Evolutionary conservation across 2,888 invertebrate genomes (phyloP).

Genomic region (Campaea margaritaria): DNA sequence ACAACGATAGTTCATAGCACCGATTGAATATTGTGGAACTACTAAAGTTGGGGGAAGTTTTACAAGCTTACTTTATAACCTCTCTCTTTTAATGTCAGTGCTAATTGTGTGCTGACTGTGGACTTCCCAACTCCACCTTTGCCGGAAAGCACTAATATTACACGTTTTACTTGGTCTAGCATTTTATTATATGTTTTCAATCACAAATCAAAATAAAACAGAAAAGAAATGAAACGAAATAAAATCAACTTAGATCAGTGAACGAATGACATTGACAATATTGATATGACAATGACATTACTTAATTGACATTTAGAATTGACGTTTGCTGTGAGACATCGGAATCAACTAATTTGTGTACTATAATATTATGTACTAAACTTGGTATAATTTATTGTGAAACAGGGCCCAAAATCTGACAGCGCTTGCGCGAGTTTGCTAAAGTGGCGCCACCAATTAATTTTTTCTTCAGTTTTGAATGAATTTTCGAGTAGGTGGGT

Average conservation of each 20-base stretch:
- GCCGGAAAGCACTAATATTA: slow-evolving; percentile 97
- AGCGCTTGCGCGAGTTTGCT: slow-evolving; percentile 36
- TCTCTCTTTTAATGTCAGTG: slow-evolving; percentile 91
- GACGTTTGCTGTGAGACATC: too few relatives aligned
- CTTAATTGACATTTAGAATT: too few relatives aligned
- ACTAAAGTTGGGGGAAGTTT: background rate
- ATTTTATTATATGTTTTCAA: slow-evolving; percentile 66
- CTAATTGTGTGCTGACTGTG: slow-evolving; percentile 97
- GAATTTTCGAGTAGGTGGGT: slow-evolving; percentile 70
- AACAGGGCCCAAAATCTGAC: slow-evolving; percentile 9
- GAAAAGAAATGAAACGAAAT: too few relatives aligned
- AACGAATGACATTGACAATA: too few relatives aligned
- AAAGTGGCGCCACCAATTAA: slow-evolving; percentile 50
- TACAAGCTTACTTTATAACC: slow-evolving; percentile 89
- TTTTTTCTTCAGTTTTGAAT: slow-evolving; percentile 45
- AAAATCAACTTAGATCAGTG: too few relatives aligned
- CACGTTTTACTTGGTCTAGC: slow-evolving; percentile 92
- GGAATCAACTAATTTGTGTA: too few relatives aligned
- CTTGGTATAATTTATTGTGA: background rate
- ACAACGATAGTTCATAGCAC: background rate
- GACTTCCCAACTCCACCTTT: slow-evolving; percentile 99
- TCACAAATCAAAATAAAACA: too few relatives aligned
- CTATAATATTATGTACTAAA: too few relatives aligned
- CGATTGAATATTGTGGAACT: background rate
- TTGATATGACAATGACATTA: too few relatives aligned